These are phyloP conservation scores for Achlya flavicornis DNA, from an alignment of 2,888 invertebrate species.

Conservation along the genomic window DNA sequence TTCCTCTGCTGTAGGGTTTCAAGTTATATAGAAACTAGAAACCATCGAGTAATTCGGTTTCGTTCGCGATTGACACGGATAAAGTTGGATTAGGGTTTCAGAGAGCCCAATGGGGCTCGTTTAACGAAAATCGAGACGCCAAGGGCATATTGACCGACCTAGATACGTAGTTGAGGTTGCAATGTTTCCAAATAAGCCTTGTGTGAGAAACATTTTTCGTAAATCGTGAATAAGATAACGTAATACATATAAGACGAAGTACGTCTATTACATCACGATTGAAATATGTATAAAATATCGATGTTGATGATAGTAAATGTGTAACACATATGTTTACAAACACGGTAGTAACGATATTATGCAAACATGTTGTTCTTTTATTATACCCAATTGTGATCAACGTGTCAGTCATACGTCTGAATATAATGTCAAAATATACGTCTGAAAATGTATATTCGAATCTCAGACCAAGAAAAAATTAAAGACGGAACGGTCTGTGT, in stretches of 20 bases:
- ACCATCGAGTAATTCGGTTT: conserved; percentile 23
- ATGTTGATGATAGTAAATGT: not conserved
- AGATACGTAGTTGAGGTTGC: conserved; percentile 42
- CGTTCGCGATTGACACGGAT: not conserved
- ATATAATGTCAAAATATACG: not conserved
- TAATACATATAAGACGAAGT: not conserved
- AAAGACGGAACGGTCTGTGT: too few relatives aligned
- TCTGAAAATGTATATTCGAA: not conserved
- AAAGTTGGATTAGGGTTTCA: conserved; percentile 38
- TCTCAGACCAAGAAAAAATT: too few relatives aligned
- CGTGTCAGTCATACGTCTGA: not conserved
- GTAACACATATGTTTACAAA: conserved; percentile 4
- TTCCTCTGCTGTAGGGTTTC: conserved; percentile 26
- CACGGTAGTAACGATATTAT: not conserved
- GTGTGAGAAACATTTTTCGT: not conserved
- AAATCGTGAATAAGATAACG: conserved; percentile 2
- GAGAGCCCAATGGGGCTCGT: conserved; percentile 61
- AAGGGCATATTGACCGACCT: conserved; percentile 44
- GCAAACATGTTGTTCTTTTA: not conserved
- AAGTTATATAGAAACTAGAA: conserved; percentile 40
- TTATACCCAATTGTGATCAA: not conserved
- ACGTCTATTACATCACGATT: not conserved
- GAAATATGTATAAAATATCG: conserved; percentile 2
- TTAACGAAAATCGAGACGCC: conserved; percentile 59
- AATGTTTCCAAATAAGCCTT: conserved; percentile 33